A percentile compares a stretch with the other conserved stretches of the same genome.
Evolutionary conservation across 1,140 invertebrate species (phyloP).

Genomic region (Eulimnadia texana): DNA sequence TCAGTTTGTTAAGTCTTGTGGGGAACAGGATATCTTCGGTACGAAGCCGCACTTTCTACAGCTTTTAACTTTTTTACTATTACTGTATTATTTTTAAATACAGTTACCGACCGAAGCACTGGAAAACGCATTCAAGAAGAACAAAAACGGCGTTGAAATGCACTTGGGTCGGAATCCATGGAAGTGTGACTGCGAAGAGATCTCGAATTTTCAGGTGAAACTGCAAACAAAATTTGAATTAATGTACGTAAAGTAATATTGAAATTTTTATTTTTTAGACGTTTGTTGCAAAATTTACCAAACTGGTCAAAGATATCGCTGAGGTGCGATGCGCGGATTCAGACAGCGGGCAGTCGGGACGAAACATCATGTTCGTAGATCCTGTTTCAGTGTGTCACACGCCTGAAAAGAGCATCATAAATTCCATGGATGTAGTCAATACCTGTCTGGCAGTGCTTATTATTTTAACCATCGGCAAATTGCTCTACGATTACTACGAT

Average conservation of each 20-base stretch:
- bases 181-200: slow-evolving; percentile 63
- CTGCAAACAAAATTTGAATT: not conserved
- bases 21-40: slow-evolving; percentile 57
- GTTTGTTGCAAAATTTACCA: slow-evolving; percentile 51
- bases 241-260: too few relatives aligned
- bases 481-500: slow-evolving; percentile 61
- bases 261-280: slow-evolving; percentile 30
- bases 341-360: slow-evolving; percentile 32
- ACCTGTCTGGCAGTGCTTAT: slow-evolving; percentile 47
- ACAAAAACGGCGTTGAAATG: slow-evolving; percentile 46
- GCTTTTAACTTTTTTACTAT: not conserved
- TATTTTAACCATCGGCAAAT: slow-evolving; percentile 50
- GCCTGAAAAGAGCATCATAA: slow-evolving; percentile 1
- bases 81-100: slow-evolving; percentile 17
- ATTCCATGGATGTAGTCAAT: slow-evolving; percentile 50
- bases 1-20: slow-evolving; percentile 52
- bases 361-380: slow-evolving; percentile 7
- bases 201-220: slow-evolving; percentile 49
- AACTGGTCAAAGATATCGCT: slow-evolving; percentile 45
- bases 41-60: slow-evolving; percentile 17
- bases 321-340: slow-evolving; percentile 46
- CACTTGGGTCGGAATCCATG: slow-evolving; percentile 60
- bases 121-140: slow-evolving; percentile 52
- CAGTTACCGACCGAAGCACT: slow-evolving; percentile 60
- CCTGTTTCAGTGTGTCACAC: slow-evolving; percentile 7